Evolutionary conservation across 2,113 vertebrate species (phyloP).

Genomic region (Apaloderma vittatum): DNA sequence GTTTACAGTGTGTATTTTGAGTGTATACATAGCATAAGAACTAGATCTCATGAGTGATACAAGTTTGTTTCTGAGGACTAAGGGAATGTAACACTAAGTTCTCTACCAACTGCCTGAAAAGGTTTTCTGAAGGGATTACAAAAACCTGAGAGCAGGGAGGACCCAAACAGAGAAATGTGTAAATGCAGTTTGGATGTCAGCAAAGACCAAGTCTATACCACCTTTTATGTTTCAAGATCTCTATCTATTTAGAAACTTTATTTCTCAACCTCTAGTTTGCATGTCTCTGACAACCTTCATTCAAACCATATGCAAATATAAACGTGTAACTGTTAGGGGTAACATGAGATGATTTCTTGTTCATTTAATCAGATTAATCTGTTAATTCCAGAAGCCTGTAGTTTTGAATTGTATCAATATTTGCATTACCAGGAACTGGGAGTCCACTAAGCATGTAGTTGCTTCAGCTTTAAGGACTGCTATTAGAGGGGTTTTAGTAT

Average conservation of each 20-base stretch:
- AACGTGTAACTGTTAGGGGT: conserved; percentile 71
- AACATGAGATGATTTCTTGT: conserved; percentile 65
- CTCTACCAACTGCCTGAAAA: not conserved
- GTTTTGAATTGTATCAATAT: conserved; percentile 69
- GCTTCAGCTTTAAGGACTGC: not conserved
- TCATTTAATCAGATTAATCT: conserved; percentile 76
- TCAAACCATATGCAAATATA: conserved; percentile 85
- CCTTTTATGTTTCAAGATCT: conserved; percentile 56
- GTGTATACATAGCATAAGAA: conserved; percentile 38
- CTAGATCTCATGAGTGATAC: conserved; percentile 22
- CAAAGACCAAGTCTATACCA: not conserved
- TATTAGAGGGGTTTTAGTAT: not conserved
- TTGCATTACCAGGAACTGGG: conserved; percentile 68
- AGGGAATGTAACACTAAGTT: not conserved
- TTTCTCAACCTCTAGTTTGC: conserved; percentile 79
- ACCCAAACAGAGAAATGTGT: not conserved
- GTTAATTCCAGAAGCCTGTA: conserved; percentile 51
- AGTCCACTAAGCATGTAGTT: not conserved
- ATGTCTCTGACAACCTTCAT: conserved; percentile 78
- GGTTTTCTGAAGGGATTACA: not conserved
- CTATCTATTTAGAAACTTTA: conserved; percentile 71
- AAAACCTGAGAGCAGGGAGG: not conserved
- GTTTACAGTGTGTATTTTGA: conserved; percentile 52
- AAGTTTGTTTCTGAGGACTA: not conserved
- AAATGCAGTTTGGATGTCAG: conserved; percentile 20